Evolutionary conservation across 2,888 invertebrate species (phyloP).

Genomic region (Torymus aiolomorphi): DNA sequence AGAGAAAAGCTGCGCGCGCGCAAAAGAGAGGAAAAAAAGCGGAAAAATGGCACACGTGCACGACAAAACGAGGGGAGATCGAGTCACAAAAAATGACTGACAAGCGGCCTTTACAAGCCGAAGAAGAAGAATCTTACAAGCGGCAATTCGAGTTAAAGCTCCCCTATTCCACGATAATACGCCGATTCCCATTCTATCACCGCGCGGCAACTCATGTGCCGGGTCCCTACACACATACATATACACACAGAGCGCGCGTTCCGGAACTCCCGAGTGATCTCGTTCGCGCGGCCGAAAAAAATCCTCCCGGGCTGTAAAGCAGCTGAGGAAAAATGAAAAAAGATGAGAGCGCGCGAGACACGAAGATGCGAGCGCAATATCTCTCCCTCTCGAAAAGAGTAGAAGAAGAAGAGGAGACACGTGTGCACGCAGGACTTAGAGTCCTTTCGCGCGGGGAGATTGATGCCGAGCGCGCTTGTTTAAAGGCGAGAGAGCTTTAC

Average conservation of each 20-base stretch:
- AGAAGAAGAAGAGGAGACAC: not conserved
- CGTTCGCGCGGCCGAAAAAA: slow-evolving; percentile 47
- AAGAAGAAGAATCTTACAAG: slow-evolving; percentile 55
- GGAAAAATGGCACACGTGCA: not conserved
- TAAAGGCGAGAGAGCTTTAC: not conserved
- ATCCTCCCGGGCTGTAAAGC: slow-evolving; percentile 7
- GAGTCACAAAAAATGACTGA: slow-evolving; percentile 11
- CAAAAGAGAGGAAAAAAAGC: slow-evolving; percentile 21
- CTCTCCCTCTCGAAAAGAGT: slow-evolving; percentile 1
- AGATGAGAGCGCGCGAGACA: not conserved
- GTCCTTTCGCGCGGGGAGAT: slow-evolving; percentile 18
- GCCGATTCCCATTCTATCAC: slow-evolving; percentile 57
- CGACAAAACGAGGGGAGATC: not conserved
- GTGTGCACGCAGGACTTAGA: not conserved
- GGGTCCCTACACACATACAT: not conserved
- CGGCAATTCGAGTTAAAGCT: slow-evolving; percentile 49
- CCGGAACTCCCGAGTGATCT: slow-evolving; percentile 25
- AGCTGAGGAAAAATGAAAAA: slow-evolving; percentile 9
- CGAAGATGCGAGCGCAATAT: slow-evolving; percentile 20
- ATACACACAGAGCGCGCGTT: not conserved
- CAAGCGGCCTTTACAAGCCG: slow-evolving; percentile 50
- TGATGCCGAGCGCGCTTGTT: slow-evolving; percentile 30
- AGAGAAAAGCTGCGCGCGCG: not conserved
- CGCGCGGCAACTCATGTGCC: slow-evolving; percentile 1
- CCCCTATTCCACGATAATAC: slow-evolving; percentile 54